Evolutionary conservation across 1,140 invertebrate genomes (phyloP), one percentile per base, ranked within the genome.

Genomic region (Drosophila sturtevanti): DNA sequence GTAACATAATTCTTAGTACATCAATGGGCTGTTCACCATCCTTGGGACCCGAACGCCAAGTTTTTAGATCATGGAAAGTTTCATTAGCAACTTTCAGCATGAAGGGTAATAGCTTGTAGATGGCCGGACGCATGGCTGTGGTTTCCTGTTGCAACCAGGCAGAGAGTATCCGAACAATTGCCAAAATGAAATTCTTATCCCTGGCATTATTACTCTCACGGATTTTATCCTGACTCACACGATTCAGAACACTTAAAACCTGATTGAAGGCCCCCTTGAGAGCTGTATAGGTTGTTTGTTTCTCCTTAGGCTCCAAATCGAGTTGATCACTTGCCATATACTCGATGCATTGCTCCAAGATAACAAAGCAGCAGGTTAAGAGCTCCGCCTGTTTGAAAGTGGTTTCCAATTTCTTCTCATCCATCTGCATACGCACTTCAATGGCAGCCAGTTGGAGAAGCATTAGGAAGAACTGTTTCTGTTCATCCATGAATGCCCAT

Each of bases 141-240:
- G 97, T 97, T 93, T 98, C 98, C 93, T 98, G 97, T 2, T 97
- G 96, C 73, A 98, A 92, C 97, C 97, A 98, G 21, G 96, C 95
- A 35, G 96, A 95, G 34, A 98, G 89, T 21, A 98, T 96, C 78
- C 97, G 93, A 4, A 98, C 95, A 89, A 96, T 95, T 1, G 96
- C 96, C 92, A 95, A 95, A 2, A 97, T 93, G 92, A 98, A 97
- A 41, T 96, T 92, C 92, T 96, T 95, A 78, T 96, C 95, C 67
- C 94, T 93, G 61, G 94, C 92, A 65, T 94, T 93, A 18, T 94
- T 77, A 68, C 94, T 94, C 69, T 95, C 94, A 76, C 93, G 93
- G 78, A 93, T 94, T 82, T 96, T 96, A 85, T 96, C 95, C 79
- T 95, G 95, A 6, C 94, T 94, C 0, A 97, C 93, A 81, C 95